A percentile compares a stretch with the other conserved stretches of the same genome.
Conservation (phyloP, 2,888 invertebrate species). For the Lamproptera curius region DNA sequence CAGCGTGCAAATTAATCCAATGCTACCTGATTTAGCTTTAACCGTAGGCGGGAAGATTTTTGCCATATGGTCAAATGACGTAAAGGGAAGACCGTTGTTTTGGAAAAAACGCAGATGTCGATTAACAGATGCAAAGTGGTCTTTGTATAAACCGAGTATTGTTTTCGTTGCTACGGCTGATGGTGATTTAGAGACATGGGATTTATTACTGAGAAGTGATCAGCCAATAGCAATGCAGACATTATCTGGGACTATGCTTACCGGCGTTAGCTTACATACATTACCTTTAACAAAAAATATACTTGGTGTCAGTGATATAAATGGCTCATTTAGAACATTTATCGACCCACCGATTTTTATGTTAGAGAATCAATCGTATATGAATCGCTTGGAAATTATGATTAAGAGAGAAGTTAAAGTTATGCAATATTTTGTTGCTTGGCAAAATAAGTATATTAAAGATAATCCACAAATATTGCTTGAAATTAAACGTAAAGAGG, state of each 20-base stretch:
- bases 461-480: constrained; percentile 55
- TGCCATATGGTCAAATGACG: constrained; percentile 85
- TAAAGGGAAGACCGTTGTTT: constrained; percentile 78
- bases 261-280: constrained; percentile 79
- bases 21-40: constrained; percentile 78
- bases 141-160: constrained; percentile 84
- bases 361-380: constrained; percentile 57
- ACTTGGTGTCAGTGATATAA: constrained; percentile 82
- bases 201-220: constrained; percentile 83
- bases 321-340: constrained; percentile 83
- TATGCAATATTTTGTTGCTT: constrained; percentile 69
- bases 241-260: constrained; percentile 82
- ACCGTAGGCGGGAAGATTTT: constrained; percentile 87
- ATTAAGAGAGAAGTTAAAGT: constrained; percentile 73
- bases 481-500: constrained; percentile 61
- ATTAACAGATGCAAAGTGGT: constrained; percentile 85
- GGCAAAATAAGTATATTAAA: constrained; percentile 80
- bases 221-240: constrained; percentile 82
- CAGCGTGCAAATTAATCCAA: constrained; percentile 79
- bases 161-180: constrained; percentile 84
- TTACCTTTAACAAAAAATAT: constrained; percentile 77
- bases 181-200: constrained; percentile 90
- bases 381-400: constrained; percentile 59
- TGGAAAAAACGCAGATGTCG: constrained; percentile 80
- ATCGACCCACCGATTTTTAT: constrained; percentile 76